Conservation (phyloP, 2,888 invertebrate species). For the Melanargia galathea region DNA sequence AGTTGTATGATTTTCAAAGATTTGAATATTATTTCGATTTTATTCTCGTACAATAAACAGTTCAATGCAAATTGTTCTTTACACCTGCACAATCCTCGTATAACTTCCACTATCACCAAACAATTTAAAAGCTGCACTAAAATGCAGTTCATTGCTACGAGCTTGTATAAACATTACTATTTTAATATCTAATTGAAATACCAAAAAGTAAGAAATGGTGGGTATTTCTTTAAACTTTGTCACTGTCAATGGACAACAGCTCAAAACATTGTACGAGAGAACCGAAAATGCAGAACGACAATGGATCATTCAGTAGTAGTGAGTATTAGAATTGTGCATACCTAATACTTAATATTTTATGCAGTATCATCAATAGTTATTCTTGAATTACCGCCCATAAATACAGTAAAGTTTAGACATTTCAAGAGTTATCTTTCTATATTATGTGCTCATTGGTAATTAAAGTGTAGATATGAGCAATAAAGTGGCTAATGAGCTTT, state of each 20-base stretch:
- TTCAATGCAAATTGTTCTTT: constrained; percentile 39
- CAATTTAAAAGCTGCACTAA: constrained; percentile 42
- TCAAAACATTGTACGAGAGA: constrained; percentile 13
- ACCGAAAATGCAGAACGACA: constrained; percentile 66
- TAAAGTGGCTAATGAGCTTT: constrained; percentile 73
- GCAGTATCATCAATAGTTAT: constrained; percentile 45
- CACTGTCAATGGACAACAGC: constrained; percentile 7
- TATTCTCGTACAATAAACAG: background rate
- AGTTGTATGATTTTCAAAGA: background rate
- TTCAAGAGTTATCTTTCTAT: constrained; percentile 59
- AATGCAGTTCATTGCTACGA: constrained; percentile 43
- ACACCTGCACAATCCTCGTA: constrained; percentile 39
- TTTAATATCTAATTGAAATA: background rate
- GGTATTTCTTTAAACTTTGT: constrained; percentile 29
- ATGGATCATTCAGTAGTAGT: constrained; percentile 74
- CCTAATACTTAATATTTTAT: constrained; percentile 56
- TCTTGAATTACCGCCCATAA: constrained; percentile 50
- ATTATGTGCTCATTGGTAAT: constrained; percentile 66
- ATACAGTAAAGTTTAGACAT: constrained; percentile 37
- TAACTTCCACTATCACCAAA: constrained; percentile 34
- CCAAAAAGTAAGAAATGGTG: constrained; percentile 15
- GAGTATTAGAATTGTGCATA: constrained; percentile 50
- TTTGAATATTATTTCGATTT: background rate
- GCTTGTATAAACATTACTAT: constrained; percentile 9
- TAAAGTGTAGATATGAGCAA: constrained; percentile 71